Base-by-base conservation (phyloP, 1,140 invertebrate species). In the Cyclargus thomasi region DNA sequence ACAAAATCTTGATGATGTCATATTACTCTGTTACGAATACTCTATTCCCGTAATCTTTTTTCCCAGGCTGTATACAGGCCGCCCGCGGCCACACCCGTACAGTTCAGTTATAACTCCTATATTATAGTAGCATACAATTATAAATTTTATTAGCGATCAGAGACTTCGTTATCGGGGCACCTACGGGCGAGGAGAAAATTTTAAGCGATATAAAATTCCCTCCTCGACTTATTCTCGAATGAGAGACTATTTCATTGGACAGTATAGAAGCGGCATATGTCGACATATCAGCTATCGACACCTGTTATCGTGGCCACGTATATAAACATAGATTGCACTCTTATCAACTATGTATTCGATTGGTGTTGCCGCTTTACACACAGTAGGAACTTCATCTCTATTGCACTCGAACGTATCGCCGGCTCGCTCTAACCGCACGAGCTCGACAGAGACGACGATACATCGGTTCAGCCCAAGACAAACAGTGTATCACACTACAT, bases 381-480 rank as follows among this genome's bases (percentile, higher is more conserved):
- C 67, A 69, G 68, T 72, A 70, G 68, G 68, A 72, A 71, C 70
- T 71, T 62, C 65, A 64, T 70, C 57, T 67, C 67, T 74, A 74
- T 74, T 74, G 73, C 73, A 74, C 73, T 63, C 66, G 67, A 69
- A 20, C 62, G 67, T 67, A 69, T 67, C 70, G 65, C 64, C 66
- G 47, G 59, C 67, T 67, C 47, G 10, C n/a, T 67, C 39, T 62
- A 3, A 39, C n/a, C 23, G 17, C 39, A 21, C 62, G 20, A 62
- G 29, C 35, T 39, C 35, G 68, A 70, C 29, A 70, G 64, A 62
- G 53, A 66, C 65, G 18, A 53, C 29, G 23, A 66, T 35, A 57
- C 17, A 59, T 29, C 53, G 53, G 53, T 55, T 65, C 29, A 29
- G 64, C 53, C 64, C 64, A 65, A 65, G 64, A 35, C n/a, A 64